Evolutionary conservation across 2,888 invertebrate species (phyloP), one percentile per base, ranked within the genome.

Genomic region (Amphiduros pacificus): DNA sequence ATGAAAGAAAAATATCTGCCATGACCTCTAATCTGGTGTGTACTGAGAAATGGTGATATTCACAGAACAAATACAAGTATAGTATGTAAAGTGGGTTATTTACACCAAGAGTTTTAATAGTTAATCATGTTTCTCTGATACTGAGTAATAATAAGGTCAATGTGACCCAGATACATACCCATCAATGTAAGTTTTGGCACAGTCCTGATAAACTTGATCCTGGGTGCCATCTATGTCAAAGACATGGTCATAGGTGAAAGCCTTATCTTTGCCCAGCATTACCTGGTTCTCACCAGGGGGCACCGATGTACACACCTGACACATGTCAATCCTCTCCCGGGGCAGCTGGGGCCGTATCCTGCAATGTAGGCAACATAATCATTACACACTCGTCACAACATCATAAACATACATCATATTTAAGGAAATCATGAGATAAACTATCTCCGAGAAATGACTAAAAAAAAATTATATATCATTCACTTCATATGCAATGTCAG

Each of bases 171-270:
- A 9, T 11, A 72, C 77, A 71, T 70, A 84, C 78, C 95, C 92
- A 71, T 94, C 92, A 70, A 99, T 91, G 62, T 99, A 88, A 58
- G 89, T 87, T 61, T 89, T 87, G 56, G 95, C 94, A 77, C 93
- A 93, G 14, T 87, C 87, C 51, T 90, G 88, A 82, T 96, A 99
- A 28, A 99, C 89, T 14, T 82, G 77, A 61, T 87, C 87, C 84
- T 96, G 98, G 57, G 84, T 83, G 49, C 89, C 86, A 60, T 85
- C 86, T 59, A 89, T 90, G 82, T 96, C 94, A 84, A 93, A 98
- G 51, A 98, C 96, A 83, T 91, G 91, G 85, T 99, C 95, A 84
- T 93, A 99, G 27, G 97, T 97, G 85, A 96, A 97, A 52, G 93
- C 91, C 77, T 95, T 93, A 84, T 96, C 95, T 41, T 91, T 89